phyloP scores from a whole-genome alignment of 35 echinoderm and acorn worm species.

The Diadema setosum region DNA sequence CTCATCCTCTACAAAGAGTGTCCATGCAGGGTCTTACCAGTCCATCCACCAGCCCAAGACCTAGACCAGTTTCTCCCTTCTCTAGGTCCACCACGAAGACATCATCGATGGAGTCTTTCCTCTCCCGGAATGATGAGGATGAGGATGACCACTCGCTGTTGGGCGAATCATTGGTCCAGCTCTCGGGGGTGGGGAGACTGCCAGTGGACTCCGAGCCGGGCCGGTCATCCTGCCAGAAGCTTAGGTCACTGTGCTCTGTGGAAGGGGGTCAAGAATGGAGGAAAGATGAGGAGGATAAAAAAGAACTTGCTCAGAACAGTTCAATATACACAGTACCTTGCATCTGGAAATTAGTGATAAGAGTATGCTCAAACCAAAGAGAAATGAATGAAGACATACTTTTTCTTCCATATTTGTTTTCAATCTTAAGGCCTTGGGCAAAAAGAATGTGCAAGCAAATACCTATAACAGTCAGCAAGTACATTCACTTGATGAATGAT shows the following conservation, averaged over 20 bases:
- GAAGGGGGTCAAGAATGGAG: not conserved
- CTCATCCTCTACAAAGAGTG: too few species aligned
- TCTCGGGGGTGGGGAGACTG: not conserved
- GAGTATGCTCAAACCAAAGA: too few species aligned
- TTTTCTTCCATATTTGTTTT: too few species aligned
- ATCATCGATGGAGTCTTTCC: conserved; percentile 53
- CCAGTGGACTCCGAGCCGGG: not conserved
- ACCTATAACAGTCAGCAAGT: too few species aligned
- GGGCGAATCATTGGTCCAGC: not conserved
- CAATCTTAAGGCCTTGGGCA: too few species aligned
- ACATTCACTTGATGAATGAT: too few species aligned
- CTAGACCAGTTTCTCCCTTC: conserved; percentile 58
- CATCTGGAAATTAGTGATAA: too few species aligned
- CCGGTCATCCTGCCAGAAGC: not conserved
- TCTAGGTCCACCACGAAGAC: conserved; percentile 90
- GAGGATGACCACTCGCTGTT: not conserved
- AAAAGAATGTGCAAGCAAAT: too few species aligned
- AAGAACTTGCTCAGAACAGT: too few species aligned
- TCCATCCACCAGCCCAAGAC: conserved; percentile 89
- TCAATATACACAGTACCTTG: too few species aligned
- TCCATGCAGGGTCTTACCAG: conserved; percentile 50
- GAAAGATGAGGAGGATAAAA: too few species aligned
- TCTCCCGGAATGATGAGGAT: not conserved
- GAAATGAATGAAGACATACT: too few species aligned
- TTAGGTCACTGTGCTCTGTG: not conserved